Conservation (phyloP, 2,797 vertebrate species). For the Naso thynnoides region DNA sequence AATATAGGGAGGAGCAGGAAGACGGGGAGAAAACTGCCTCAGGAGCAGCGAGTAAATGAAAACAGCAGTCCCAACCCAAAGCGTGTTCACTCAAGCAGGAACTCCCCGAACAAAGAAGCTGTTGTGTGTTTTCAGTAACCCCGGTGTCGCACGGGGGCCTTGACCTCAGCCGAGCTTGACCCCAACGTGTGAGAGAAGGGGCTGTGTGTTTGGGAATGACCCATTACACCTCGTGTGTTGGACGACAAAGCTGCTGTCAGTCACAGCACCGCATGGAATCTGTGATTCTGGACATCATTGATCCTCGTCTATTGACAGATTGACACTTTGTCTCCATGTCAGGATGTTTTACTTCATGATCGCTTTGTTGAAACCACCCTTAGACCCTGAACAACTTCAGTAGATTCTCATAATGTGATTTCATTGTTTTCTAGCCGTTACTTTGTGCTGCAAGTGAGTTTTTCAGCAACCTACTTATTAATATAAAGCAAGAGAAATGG, state of each 20-base stretch:
- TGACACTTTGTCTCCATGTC: background rate
- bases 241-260: conserved; percentile 67
- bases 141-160: conserved; percentile 64
- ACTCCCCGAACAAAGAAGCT: conserved; percentile 68
- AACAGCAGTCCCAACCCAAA: conserved; percentile 75
- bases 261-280: conserved; percentile 23
- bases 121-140: conserved; percentile 76
- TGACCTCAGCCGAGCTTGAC: conserved; percentile 69
- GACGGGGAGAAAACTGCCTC: conserved; percentile 52
- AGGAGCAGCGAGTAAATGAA: conserved; percentile 77
- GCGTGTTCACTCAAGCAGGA: conserved; percentile 73
- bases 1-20: conserved; percentile 79
- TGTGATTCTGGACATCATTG: background rate
- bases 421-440: too few species aligned
- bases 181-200: conserved; percentile 69
- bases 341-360: background rate
- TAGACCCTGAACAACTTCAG: too few species aligned
- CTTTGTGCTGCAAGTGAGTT: too few species aligned
- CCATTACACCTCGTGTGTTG: conserved; percentile 72
- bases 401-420: too few species aligned
- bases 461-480: too few species aligned
- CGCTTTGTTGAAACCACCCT: background rate
- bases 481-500: too few species aligned
- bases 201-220: conserved; percentile 78
- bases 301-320: background rate